These are phyloP conservation scores for Kobus ellipsiprymnus DNA, from an alignment of 2,113 vertebrate species.

Conservation along the genomic window DNA sequence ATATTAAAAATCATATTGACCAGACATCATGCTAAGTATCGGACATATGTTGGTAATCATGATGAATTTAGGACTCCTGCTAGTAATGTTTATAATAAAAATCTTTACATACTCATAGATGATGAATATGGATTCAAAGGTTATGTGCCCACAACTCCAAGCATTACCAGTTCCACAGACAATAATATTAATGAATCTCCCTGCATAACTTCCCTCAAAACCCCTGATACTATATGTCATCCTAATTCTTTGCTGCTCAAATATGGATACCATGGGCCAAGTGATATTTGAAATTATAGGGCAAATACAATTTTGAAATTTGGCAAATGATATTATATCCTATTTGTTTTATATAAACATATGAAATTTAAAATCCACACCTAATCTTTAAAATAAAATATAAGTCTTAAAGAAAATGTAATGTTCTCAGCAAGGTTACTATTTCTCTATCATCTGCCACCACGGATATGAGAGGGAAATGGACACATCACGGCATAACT, in stretches of 20 bases:
- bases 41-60: not conserved
- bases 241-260: not conserved
- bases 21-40: not conserved
- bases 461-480: not conserved
- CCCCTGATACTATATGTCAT: rapidly evolving
- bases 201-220: not conserved
- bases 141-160: not conserved
- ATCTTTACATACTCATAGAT: not conserved
- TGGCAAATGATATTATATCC: not conserved
- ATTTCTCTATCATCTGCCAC: not conserved
- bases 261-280: not conserved
- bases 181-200: not conserved
- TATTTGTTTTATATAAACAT: not conserved
- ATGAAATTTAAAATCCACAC: not conserved
- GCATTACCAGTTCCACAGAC: not conserved
- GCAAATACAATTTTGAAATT: not conserved
- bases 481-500: not conserved
- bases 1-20: not conserved
- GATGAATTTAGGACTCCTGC: not conserved
- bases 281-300: not conserved
- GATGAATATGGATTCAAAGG: not conserved
- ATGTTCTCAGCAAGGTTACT: not conserved
- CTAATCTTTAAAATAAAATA: not conserved
- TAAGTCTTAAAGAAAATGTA: not conserved
- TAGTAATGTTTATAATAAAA: not conserved